These are phyloP conservation scores for Eulemur mongoz DNA, from an alignment of 2,797 vertebrate species.

Conservation along the genomic window DNA sequence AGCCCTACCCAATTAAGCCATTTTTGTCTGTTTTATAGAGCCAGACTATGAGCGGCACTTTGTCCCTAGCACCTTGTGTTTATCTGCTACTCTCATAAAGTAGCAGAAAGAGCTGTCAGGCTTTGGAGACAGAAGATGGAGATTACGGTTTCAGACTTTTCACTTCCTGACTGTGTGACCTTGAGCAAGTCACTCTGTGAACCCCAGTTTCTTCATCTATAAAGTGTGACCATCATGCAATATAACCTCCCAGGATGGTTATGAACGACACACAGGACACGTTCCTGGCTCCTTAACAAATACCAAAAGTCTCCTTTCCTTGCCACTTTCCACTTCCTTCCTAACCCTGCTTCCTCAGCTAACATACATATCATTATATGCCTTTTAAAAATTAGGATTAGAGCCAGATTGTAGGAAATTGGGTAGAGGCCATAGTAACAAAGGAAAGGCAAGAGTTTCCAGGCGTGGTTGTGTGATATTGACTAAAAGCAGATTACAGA, in stretches of 20 bases:
- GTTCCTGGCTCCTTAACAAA: not conserved
- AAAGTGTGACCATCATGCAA: not conserved
- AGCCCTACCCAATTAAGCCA: not conserved
- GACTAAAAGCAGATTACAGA: not conserved
- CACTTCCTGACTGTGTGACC: not conserved
- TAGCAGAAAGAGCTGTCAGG: not conserved
- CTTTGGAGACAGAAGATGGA: not conserved
- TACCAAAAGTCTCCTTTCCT: not conserved
- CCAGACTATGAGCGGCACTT: not conserved
- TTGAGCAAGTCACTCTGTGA: not conserved
- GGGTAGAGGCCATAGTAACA: not conserved
- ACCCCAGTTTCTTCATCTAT: not conserved
- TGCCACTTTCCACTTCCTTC: not conserved
- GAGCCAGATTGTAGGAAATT: not conserved
- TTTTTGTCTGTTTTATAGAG: not conserved
- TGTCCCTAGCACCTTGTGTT: not conserved
- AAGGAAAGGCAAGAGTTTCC: not conserved
- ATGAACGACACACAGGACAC: not conserved
- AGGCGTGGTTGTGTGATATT: not conserved
- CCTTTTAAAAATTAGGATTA: not conserved
- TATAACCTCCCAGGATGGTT: not conserved
- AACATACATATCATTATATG: not conserved
- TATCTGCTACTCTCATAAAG: not conserved
- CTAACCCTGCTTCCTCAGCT: not conserved
- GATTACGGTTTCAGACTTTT: not conserved